Conservation (phyloP, 92 coral and sea anemone genomes). For the Isaurus tuberculatus region DNA sequence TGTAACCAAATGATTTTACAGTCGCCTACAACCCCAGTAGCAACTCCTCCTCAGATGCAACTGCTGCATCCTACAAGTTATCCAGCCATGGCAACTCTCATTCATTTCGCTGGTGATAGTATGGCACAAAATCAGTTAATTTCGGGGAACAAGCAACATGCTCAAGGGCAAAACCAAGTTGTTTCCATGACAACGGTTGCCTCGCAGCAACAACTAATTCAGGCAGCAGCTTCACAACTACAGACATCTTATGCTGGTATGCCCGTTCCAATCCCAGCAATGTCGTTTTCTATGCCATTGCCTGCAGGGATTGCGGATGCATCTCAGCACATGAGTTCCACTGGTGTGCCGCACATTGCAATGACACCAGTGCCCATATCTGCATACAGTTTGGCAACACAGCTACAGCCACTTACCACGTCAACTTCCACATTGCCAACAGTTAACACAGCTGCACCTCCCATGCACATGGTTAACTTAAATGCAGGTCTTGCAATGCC, state of each 20-base stretch:
- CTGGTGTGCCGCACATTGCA: constrained; percentile 42
- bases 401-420: constrained; percentile 18
- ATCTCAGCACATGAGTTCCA: constrained; percentile 39
- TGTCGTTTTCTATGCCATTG: constrained; percentile 44
- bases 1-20: constrained; percentile 33
- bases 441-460: constrained; percentile 29
- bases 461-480: constrained; percentile 17
- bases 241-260: constrained; percentile 42
- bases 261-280: constrained; percentile 30
- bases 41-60: constrained; percentile 25
- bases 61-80: constrained; percentile 21
- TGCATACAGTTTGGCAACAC: constrained; percentile 31
- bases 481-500: constrained; percentile 33
- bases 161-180: constrained; percentile 35
- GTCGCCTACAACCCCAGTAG: constrained; percentile 11
- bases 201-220: constrained; percentile 38
- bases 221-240: constrained; percentile 40
- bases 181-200: constrained; percentile 43
- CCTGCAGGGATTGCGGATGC: constrained; percentile 28
- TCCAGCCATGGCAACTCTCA: constrained; percentile 42
- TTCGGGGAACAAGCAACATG: constrained; percentile 5
- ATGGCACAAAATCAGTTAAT: constrained; percentile 38
- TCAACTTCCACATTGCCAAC: constrained; percentile 22
- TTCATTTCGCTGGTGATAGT: constrained; percentile 38
- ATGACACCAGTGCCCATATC: constrained; percentile 44